Evolutionary conservation across 2,888 invertebrate species (phyloP), one percentile per base, ranked within the genome.

Genomic region (Agelastica alni): DNA sequence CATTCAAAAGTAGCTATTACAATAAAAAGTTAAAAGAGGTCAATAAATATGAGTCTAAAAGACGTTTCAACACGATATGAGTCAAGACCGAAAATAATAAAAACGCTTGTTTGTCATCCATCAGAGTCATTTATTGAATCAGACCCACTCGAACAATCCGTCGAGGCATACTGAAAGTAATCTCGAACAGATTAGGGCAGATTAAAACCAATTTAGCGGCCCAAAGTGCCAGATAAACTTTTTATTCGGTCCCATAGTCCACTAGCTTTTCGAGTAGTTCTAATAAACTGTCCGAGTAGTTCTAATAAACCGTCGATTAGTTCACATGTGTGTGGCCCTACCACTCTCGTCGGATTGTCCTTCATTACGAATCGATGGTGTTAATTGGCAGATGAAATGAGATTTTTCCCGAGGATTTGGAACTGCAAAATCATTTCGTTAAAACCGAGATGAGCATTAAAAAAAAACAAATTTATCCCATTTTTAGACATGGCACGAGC

Each of bases 231-330:
- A 12, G 41, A 41, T 51, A 48, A n/a, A 45, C 20, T 45, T 51
- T 55, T 55, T 51, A 42, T 46, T 41, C 45, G 36, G 42, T 36
- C 49, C 17, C 34, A 9, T 34, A 36, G 44, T 54, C 49, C 44
- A 37, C 36, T 49, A 17, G 17, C 6, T 16, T 13, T 36, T 45
- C 34, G 42, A 51, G 39, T 55, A 34, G 42, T 51, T 55, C 59
- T 56, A 59, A 59, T 59, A 56, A 52, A 56, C 41, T 51, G 53
- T 43, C 47, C 30, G 36, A 48, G 34, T 53, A 30, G 43, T 48
- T 53, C 56, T 56, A 59, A 59, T 59, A 54, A 53, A 56, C 43
- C 54, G 54, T 46, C 54, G 57, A 59, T 59, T 59, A 59, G 59
- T 57, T 37, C 56, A 49, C 56, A 57, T 54, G 41, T 56, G 53